Evolutionary conservation across 1,140 invertebrate species (phyloP).

Genomic region (Ceratina calcarata): DNA sequence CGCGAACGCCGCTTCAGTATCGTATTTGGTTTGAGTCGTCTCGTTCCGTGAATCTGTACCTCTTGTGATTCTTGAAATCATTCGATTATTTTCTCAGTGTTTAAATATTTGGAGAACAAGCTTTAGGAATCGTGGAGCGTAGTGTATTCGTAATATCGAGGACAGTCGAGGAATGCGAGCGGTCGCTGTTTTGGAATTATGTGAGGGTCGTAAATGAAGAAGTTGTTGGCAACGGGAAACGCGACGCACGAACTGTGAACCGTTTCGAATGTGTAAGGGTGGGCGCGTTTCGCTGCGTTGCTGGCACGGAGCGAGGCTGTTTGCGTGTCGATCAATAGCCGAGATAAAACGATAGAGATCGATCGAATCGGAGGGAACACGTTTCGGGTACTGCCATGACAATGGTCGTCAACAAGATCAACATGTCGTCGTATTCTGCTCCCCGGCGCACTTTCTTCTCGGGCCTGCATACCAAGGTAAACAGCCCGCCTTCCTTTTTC

Average conservation of each 20-base stretch:
- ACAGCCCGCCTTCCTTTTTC: background rate
- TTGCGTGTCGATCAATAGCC: conserved; percentile 13
- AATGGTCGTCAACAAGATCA: conserved; percentile 76
- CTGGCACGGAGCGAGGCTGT: conserved; percentile 26
- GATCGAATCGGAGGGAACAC: conserved; percentile 28
- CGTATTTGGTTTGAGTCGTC: background rate
- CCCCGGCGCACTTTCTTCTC: conserved; percentile 71
- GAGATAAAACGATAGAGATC: conserved; percentile 5
- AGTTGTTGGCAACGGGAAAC: background rate
- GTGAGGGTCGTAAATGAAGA: conserved; percentile 1
- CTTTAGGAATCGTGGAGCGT: too few relatives aligned
- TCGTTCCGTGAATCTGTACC: too few relatives aligned
- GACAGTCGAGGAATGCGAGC: background rate
- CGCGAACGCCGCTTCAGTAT: conserved; percentile 26
- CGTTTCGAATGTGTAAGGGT: conserved; percentile 26
- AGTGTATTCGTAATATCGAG: background rate
- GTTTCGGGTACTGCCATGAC: conserved; percentile 66
- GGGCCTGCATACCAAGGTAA: conserved; percentile 73
- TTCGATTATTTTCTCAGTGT: background rate
- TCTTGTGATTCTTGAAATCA: background rate
- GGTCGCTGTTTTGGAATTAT: background rate
- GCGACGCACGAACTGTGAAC: conserved; percentile 7
- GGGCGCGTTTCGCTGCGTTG: background rate
- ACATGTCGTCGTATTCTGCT: conserved; percentile 74
- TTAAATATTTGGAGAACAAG: too few relatives aligned